Evolutionary conservation across 2,797 vertebrate species (phyloP).

Genomic region (Alouatta caraya): DNA sequence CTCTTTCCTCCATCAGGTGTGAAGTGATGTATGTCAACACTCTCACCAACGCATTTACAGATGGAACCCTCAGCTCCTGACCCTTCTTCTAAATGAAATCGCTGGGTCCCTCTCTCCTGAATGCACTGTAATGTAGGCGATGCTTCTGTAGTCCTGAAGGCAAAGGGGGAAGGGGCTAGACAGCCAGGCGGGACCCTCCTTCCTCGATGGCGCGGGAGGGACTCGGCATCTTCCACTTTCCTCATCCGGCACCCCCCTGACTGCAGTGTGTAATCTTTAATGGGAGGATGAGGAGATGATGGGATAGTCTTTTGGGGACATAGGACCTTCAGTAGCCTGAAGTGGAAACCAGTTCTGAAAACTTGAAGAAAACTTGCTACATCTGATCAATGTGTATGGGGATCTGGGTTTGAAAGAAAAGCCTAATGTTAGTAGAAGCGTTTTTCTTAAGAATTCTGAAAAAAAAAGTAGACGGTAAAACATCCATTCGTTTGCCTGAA

Average conservation of each 20-base stretch:
- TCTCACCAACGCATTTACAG: not conserved
- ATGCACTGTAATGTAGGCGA: not conserved
- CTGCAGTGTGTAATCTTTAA: not conserved
- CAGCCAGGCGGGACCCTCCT: not conserved
- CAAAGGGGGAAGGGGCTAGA: not conserved
- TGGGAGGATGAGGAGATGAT: not conserved
- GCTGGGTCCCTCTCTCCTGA: not conserved
- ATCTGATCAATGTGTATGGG: not conserved
- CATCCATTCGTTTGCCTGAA: not conserved
- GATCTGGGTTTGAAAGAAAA: not conserved
- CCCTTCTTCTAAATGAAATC: not conserved
- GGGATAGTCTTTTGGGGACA: not conserved
- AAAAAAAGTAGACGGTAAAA: not conserved
- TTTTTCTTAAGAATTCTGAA: conserved; percentile 4
- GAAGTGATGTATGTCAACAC: not conserved
- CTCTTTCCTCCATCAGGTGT: not conserved
- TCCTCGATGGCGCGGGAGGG: not conserved
- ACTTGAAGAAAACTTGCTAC: not conserved
- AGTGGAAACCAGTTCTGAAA: not conserved
- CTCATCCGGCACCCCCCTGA: not conserved
- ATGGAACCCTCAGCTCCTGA: not conserved
- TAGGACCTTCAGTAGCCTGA: not conserved
- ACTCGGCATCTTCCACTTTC: not conserved
- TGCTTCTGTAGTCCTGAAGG: not conserved
- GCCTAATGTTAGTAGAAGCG: not conserved